Evolutionary conservation across 2,797 vertebrate species (phyloP).

Genomic region (Muscicapa comitata): DNA sequence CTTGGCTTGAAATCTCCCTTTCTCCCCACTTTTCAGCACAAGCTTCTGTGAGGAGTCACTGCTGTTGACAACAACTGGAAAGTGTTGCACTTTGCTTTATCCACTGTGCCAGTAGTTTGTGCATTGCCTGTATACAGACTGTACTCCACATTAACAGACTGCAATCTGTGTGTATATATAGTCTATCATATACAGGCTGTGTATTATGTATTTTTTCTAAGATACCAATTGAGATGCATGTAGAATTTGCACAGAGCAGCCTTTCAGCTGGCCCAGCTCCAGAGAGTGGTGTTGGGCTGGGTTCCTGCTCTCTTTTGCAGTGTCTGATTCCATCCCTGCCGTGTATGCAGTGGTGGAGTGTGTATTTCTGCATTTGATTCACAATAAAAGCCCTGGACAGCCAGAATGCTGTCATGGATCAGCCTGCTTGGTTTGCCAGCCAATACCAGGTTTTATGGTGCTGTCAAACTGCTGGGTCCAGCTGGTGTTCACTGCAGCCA

Average conservation of each 20-base stretch:
- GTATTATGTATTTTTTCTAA: background rate
- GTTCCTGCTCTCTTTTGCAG: background rate
- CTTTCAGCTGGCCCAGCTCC: background rate
- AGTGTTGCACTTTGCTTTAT: background rate
- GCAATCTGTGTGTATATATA: background rate
- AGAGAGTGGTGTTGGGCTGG: background rate
- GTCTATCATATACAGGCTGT: background rate
- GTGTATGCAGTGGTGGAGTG: rapidly evolving
- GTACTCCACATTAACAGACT: rapidly evolving
- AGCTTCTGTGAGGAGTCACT: background rate
- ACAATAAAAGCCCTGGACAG: background rate
- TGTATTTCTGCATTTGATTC: background rate
- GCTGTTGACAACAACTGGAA: background rate
- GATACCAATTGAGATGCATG: rapidly evolving
- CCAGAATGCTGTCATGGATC: background rate
- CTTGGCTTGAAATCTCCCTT: background rate
- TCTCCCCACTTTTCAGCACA: background rate
- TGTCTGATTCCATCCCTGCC: background rate
- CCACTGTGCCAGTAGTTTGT: background rate
- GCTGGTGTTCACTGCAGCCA: background rate
- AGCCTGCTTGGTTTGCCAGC: background rate
- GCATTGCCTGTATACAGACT: background rate
- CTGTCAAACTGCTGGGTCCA: background rate
- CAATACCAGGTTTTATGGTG: background rate
- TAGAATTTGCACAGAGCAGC: background rate